A percentile compares a stretch with the other conserved stretches of the same genome.
These are phyloP conservation scores for Chunga burmeisteri DNA, from an alignment of 2,113 vertebrate genomes.

Conservation along the genomic window DNA sequence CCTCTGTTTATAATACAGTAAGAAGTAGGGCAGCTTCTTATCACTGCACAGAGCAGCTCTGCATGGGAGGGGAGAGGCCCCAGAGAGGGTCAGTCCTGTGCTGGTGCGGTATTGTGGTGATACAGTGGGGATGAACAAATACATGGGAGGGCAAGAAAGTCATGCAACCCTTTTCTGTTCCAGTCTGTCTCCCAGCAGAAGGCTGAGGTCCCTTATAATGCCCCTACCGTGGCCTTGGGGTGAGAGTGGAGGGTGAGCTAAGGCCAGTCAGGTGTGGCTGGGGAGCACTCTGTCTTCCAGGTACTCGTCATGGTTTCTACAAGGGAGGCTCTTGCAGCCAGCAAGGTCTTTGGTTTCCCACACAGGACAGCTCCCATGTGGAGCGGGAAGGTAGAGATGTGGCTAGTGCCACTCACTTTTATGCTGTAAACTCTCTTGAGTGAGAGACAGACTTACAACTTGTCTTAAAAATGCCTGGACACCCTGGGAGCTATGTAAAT, in stretches of 20 bases:
- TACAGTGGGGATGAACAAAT: neutral
- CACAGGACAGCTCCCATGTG: rapidly evolving
- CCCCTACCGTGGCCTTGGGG: neutral
- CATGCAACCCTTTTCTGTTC: neutral
- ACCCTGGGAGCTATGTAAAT: neutral
- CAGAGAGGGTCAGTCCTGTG: neutral
- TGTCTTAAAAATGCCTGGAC: neutral
- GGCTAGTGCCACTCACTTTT: neutral
- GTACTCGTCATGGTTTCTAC: neutral
- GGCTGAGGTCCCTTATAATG: neutral
- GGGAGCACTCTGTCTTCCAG: neutral
- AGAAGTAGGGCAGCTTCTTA: neutral
- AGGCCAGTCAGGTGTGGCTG: neutral
- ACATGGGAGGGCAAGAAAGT: neutral
- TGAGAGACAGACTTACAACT: neutral
- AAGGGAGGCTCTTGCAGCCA: neutral
- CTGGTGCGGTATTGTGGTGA: neutral
- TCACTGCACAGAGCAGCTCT: neutral
- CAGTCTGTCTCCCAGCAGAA: neutral
- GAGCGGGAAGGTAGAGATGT: neutral
- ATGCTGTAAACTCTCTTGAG: neutral
- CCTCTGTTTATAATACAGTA: slow-evolving; percentile 3
- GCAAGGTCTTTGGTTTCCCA: neutral
- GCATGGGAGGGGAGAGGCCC: neutral
- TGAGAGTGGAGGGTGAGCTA: neutral